Evolutionary conservation across 92 coral and sea anemone genomes (phyloP), one percentile per base, ranked within the genome.

Genomic region (Actinostola sp.): DNA sequence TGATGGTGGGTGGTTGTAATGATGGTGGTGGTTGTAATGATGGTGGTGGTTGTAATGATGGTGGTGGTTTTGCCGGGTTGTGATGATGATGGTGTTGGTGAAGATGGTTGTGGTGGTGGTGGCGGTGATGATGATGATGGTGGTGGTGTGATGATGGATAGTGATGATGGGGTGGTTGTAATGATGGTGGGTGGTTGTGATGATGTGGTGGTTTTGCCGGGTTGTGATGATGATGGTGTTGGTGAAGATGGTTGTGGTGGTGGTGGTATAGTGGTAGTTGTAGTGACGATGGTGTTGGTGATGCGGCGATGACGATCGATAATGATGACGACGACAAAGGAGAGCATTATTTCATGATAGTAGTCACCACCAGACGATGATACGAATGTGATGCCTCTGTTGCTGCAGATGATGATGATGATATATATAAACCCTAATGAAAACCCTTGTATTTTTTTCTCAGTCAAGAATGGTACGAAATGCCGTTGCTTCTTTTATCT

Each of bases 381-480:
- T n/a, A n/a, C n/a, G n/a, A n/a, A n/a, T n/a, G n/a, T n/a, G n/a
- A n/a, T n/a, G n/a, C n/a, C n/a, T n/a, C n/a, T n/a, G n/a, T n/a
- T n/a, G n/a, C n/a, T n/a, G n/a, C n/a, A n/a, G n/a, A n/a, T n/a
- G n/a, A n/a, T n/a, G n/a, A n/a, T n/a, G n/a, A n/a, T n/a, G n/a
- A n/a, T n/a, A n/a, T n/a, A n/a, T n/a, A n/a, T n/a, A n/a, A n/a
- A n/a, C n/a, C 46, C 46, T 41, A 7, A 41, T 41, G 8, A 8
- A 8, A 14, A 21, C 4, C 16, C 12, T 13, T 36, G 2, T 27
- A 21, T 24, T 65, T 64, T 65, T 48, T 45, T 56, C 21, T 33
- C 85, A 93, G 98, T 93, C 98, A 34, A 76, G 98, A 57, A 75
- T 87, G 88, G 96, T 92, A 31, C 86, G 98, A 17, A 93, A 93